A percentile compares a stretch with the other conserved stretches of the same genome.
Conservation (phyloP, 2,113 vertebrate species). For the Peromyscus californicus region DNA sequence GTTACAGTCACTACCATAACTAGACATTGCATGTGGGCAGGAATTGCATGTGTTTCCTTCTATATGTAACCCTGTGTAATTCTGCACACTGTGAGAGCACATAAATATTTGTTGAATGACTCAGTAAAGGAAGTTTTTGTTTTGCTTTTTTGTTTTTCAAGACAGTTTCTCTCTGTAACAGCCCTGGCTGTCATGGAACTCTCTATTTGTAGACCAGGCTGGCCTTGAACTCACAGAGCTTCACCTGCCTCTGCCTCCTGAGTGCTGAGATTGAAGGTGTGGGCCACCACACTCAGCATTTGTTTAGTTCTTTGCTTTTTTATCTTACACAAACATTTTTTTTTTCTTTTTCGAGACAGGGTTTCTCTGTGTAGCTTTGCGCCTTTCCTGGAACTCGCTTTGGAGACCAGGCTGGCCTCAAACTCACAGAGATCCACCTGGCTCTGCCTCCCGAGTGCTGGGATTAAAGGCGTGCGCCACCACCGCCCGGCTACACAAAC, state of each 20-base stretch:
- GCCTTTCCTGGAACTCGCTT: too few species aligned
- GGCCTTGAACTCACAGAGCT: neutral
- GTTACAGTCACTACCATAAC: neutral
- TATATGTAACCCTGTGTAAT: neutral
- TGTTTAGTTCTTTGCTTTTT: neutral
- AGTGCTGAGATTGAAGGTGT: neutral
- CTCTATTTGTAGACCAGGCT: neutral
- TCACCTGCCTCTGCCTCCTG: neutral
- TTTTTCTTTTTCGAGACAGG: too few species aligned
- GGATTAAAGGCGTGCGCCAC: too few species aligned
- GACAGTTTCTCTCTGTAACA: neutral
- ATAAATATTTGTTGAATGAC: conserved; percentile 14
- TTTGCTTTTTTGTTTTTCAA: neutral
- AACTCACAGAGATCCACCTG: too few species aligned
- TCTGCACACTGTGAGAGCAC: neutral
- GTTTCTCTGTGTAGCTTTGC: too few species aligned
- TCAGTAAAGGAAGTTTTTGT: neutral
- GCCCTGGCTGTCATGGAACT: neutral
- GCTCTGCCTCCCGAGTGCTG: too few species aligned
- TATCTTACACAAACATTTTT: neutral
- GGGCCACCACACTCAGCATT: neutral
- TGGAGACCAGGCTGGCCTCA: too few species aligned
- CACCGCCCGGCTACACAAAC: too few species aligned
- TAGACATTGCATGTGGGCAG: neutral
- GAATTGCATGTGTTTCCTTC: neutral